Base-by-base conservation (phyloP, 1,140 invertebrate genomes). In the Drosophila rhopaloa region DNA sequence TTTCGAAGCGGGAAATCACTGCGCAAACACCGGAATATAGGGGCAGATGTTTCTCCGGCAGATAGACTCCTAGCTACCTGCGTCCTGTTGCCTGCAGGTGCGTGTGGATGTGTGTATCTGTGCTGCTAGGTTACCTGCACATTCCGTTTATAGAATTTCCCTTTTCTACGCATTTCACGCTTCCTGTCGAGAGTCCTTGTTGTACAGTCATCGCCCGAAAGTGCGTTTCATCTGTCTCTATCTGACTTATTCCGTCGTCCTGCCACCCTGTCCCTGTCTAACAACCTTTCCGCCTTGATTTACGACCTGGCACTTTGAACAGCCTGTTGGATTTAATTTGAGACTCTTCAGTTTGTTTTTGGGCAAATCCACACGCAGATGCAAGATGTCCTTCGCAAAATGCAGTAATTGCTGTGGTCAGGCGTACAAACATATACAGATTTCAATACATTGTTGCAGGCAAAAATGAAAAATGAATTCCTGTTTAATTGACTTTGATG, bases 1-100 rank as follows among this genome's bases (percentile, higher is more conserved):
- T 55, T 38, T 56, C 58, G 74, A 84, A 81, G 75, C 81, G 79
- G 83, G 67, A 89, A 88, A 88, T 88, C 83, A 83, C 84, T 59
- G 68, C 53, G 74, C 74, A 76, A 48, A 54, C 27, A 79, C 8
- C 41, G 37, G 24, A 40, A 41, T 14, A 13, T 13, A 57, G 51
- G 35, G 79, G 84, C 83, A 88, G 83, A 88, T 88, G 84, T 88
- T 88, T 88, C 29, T 65, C 60, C 68, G 58, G 44, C 62, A 61
- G 71, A 82, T 82, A 76, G 37, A 53, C 29, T 63, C 47, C 66
- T 66, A 55, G 61, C 84, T 88, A 88, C 83, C 83, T 88, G 83
- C 82, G 50, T 50, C 27, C 50, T 48, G 38, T 29, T 48, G 6
- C 29, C 19, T 50, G 83, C 83, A 88, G 83, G 83, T 86, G 83